These are phyloP conservation scores for Trimorus sp. DNA, from an alignment of 2,888 invertebrate genomes.

Conservation along the genomic window DNA sequence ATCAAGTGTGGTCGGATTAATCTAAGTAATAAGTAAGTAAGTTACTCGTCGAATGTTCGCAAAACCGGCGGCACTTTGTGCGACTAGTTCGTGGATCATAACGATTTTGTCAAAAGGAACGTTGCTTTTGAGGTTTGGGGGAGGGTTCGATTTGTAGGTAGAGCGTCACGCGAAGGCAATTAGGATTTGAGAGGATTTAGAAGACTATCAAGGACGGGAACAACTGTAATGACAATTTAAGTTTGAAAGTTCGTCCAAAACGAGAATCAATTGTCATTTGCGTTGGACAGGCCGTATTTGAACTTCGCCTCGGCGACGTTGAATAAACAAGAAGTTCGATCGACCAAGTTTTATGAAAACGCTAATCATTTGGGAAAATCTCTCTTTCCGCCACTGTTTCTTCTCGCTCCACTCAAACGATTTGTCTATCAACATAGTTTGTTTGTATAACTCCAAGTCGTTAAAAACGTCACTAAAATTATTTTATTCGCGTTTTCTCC, in stretches of 20 bases:
- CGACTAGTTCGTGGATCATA: conserved; percentile 37
- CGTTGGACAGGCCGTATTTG: conserved; percentile 25
- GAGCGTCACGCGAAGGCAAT: conserved; percentile 60
- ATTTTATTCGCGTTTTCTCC: too few relatives aligned
- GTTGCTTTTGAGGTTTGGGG: conserved; percentile 43
- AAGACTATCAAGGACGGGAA: conserved; percentile 60
- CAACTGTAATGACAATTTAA: conserved; percentile 65
- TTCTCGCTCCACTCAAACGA: too few relatives aligned
- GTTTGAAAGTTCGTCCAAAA: conserved; percentile 55
- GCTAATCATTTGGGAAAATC: too few relatives aligned
- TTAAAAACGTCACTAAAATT: too few relatives aligned
- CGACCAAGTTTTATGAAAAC: conserved; percentile 17
- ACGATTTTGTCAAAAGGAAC: conserved; percentile 54
- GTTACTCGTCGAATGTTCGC: conserved; percentile 5
- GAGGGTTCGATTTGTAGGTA: conserved; percentile 30
- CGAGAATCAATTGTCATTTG: conserved; percentile 61
- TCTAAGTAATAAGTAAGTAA: conserved; percentile 28
- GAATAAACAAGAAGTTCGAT: conserved; percentile 51
- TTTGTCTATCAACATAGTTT: too few relatives aligned
- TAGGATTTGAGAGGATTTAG: conserved; percentile 61
- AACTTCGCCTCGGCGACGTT: conserved; percentile 31
- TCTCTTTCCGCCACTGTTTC: too few relatives aligned
- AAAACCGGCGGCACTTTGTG: conserved; percentile 13
- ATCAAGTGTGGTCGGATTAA: conserved; percentile 30
- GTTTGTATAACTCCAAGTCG: too few relatives aligned